Evolutionary conservation across 53 echinoderm and acorn worm genomes (phyloP), one percentile per base, ranked within the genome.

Genomic region (Echinarachnius parma): DNA sequence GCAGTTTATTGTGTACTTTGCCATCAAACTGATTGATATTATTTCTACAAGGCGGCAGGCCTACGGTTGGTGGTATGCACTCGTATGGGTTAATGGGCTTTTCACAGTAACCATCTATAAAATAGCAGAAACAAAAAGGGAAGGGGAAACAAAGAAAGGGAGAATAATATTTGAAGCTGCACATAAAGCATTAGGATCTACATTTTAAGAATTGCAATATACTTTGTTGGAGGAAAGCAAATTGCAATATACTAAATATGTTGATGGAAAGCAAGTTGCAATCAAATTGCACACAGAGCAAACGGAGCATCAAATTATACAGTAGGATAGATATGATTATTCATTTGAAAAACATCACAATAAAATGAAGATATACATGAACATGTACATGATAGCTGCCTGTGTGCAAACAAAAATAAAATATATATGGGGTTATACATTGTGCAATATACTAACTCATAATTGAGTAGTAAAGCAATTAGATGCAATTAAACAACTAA

Each of bases 1-100:
- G 74, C 28, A 72, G 34, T 56, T 72, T 72, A 56, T 72, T 72
- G 16, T 39, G 58, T 72, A 56, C 74, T 72, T 72, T 72, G 74
- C 74, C 74, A 57, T 72, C 74, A 56, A 72, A 72, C 57, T 72
- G 55, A 29, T 72, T 72, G 56, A 72, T 28, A 14, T 72, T 72
- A 54, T 25, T 72, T 56, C 74, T 72, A 26, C 34, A 57, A n/a
- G 74, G 74, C 10, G 74, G 74, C 42, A n/a, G n/a, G n/a, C n/a
- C n/a, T n/a, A 72, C 42, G 8, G 74, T 44, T 39, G 74, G 74
- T 24, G 74, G 74, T 14, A 72, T 72, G 25, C 55, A 72, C 74
- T 72, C 74, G 29, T 72, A 72, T 30, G 74, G 56, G 57, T 72
- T 72, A 56, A 42, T 72, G 46, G 55, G 37, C 57, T 72, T 72